phyloP scores from a whole-genome alignment of 2,113 vertebrate species.

The Pelmatolapia mariae region DNA sequence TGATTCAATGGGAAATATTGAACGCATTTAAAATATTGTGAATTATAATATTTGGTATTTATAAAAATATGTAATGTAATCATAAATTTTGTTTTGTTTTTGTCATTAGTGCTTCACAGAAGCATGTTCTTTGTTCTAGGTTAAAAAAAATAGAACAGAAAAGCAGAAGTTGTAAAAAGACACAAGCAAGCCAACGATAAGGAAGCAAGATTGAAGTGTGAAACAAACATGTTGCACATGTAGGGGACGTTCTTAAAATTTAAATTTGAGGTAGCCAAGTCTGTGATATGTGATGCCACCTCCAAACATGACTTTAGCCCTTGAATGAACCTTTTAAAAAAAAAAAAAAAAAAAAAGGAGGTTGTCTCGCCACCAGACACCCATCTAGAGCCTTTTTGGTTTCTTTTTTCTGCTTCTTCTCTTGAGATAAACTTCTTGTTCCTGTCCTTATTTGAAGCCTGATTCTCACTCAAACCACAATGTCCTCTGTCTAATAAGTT shows the following conservation, averaged over 20 bases:
- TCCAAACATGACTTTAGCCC: neutral
- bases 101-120: neutral
- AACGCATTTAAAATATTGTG: neutral
- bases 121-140: neutral
- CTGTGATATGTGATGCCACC: neutral
- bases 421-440: neutral
- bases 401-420: neutral
- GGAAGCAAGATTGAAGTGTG: neutral
- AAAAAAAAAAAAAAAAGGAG: neutral
- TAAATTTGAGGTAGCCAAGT: neutral
- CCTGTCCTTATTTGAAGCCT: conserved; percentile 12
- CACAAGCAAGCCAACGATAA: neutral
- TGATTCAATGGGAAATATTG: neutral
- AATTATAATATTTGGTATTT: neutral
- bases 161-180: neutral
- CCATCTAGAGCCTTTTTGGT: neutral
- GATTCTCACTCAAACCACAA: conserved; percentile 15
- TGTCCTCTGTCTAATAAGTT: conserved; percentile 26
- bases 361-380: neutral
- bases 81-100: neutral
- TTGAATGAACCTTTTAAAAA: neutral
- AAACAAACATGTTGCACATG: neutral
- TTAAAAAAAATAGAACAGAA: neutral
- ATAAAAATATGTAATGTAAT: neutral
- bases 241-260: neutral